These are phyloP conservation scores for Bufo gargarizans DNA, from an alignment of 2,113 vertebrate species.

Conservation along the genomic window DNA sequence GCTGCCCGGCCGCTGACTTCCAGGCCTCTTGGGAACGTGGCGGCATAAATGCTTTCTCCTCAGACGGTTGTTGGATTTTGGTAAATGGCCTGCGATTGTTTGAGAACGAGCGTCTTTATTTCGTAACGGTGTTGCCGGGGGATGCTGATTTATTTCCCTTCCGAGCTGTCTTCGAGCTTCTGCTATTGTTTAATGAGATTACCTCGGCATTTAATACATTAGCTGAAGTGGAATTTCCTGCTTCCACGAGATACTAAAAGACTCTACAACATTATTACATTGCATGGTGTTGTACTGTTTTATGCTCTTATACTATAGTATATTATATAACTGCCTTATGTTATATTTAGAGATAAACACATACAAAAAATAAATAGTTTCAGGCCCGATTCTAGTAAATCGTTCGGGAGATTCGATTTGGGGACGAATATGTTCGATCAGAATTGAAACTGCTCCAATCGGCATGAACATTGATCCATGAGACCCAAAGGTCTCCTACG, in stretches of 20 bases:
- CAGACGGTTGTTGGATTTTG: slow-evolving; percentile 22
- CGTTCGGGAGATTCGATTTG: no score
- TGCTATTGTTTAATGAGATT: slow-evolving; percentile 4
- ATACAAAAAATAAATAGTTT: no score
- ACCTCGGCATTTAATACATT: slow-evolving; percentile 8
- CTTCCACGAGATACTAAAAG: neutral
- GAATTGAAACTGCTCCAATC: no score
- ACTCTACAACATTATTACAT: neutral
- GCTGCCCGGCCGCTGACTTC: slow-evolving; percentile 55
- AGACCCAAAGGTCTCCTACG: no score
- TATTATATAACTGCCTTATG: no score
- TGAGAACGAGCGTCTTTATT: neutral
- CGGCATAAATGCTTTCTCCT: slow-evolving; percentile 57
- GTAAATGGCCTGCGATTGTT: slow-evolving; percentile 29
- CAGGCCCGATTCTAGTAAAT: no score
- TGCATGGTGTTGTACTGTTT: no score
- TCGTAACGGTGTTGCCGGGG: neutral
- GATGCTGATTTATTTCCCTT: neutral
- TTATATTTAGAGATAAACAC: no score
- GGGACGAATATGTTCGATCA: no score
- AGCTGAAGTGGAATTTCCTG: neutral
- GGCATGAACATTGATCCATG: no score
- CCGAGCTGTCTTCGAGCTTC: neutral
- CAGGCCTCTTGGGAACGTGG: slow-evolving; percentile 48
- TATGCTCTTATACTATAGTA: no score